A percentile compares a stretch with the other conserved stretches of the same genome.
Conservation (phyloP, 1,140 invertebrate genomes). For the Drosophila tropicalis region DNA sequence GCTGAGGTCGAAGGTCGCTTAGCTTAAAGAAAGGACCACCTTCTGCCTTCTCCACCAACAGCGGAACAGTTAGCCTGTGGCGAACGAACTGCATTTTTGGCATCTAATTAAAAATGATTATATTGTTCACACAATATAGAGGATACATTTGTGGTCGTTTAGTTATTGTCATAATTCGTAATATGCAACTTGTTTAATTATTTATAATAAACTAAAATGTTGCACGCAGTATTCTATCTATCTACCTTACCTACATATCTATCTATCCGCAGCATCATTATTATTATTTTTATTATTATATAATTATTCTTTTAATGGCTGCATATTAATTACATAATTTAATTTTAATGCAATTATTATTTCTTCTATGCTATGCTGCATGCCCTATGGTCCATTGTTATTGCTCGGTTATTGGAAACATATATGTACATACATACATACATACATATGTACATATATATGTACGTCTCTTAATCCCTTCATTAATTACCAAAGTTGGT, state of each 20-base stretch:
- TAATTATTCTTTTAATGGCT: constrained; percentile 18
- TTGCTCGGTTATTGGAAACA: constrained; percentile 6
- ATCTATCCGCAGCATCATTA: not conserved
- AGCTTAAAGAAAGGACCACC: too few species aligned
- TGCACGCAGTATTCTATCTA: not conserved
- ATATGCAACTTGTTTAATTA: constrained; percentile 2
- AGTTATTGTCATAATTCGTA: constrained; percentile 1
- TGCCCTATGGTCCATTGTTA: not conserved
- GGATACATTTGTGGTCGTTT: not conserved
- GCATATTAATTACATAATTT: constrained; percentile 46
- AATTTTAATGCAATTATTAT: constrained; percentile 40
- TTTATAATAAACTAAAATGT: constrained; percentile 6
- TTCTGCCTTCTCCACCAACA: not conserved
- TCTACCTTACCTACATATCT: not conserved
- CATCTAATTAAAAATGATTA: constrained; percentile 5
- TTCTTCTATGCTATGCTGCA: constrained; percentile 3
- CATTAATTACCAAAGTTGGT: constrained; percentile 10
- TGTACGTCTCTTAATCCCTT: constrained; percentile 3
- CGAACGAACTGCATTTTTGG: constrained; percentile 2
- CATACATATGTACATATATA: not conserved
- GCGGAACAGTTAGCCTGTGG: not conserved
- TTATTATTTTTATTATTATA: constrained; percentile 10
- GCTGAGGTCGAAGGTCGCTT: not conserved
- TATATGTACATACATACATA: not conserved
- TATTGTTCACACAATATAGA: not conserved